Evolutionary conservation across 2,888 invertebrate genomes (phyloP), one percentile per base, ranked within the genome.

Genomic region (Alentia gelatinosa): DNA sequence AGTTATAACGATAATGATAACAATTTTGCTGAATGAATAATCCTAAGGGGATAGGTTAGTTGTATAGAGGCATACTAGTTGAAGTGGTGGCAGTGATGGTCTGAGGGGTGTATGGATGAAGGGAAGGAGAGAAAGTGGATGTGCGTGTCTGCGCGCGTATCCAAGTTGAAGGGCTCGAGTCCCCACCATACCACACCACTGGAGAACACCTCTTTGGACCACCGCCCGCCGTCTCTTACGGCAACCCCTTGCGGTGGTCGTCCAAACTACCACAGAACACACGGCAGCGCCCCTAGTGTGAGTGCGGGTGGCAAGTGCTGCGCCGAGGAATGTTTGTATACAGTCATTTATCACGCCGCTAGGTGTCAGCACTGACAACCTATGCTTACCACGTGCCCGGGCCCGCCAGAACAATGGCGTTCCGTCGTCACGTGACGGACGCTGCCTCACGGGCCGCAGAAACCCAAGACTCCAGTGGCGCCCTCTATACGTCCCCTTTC

Each of bases 291-390:
- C 37, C 39, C 79, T 39, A 19, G 37, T 79, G 79, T 79, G 79
- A 79, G 79, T n/a, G 79, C 79, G 79, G 79, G 79, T 79, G 79
- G 79, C 79, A 79, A 79, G 86, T 47, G 86, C 15, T 9, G 86
- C 33, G 30, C 30, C 7, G 23, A 30, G 86, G 86, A 42, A 47
- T 86, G 86, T 86, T 86, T 86, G 86, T 86, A 86, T 86, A 86
- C 86, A 86, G 47, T 86, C 86, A 86, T 86, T 86, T 86, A 86
- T 86, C 86, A 86, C 5, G 33, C 86, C 86, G 50, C 47, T 86
- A 86, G 86, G 50, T 86, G 86, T 86, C 86, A 86, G 86, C 86
- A 86, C 86, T 86, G 86, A 86, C 86, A 86, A 86, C 86, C 50
- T 86, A 86, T 86, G 86, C 86, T 86, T 86, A 86, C 86, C 86